Percentiles rank a stretch among this genome's conserved stretches.
Conservation (phyloP, 2,888 invertebrate species). For the Ligdia adustata region DNA sequence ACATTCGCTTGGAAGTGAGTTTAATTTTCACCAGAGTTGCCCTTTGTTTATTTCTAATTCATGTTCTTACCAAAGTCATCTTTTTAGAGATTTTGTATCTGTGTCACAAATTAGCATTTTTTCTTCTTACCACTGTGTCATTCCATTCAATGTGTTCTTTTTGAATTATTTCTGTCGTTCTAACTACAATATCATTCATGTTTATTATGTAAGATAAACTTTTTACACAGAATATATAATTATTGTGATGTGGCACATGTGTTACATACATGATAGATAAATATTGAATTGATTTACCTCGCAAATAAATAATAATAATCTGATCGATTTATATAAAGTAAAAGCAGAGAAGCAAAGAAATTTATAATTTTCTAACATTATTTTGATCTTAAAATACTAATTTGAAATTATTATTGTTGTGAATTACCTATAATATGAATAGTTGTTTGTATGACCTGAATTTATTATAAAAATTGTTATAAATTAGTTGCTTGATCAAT, state of each 20-base stretch:
- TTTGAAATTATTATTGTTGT: background rate
- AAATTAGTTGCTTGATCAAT: background rate
- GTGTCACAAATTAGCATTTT: conserved; percentile 43
- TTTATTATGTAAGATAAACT: conserved; percentile 9
- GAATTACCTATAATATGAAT: background rate
- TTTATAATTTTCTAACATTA: too few relatives aligned
- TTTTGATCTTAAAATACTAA: background rate
- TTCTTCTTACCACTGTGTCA: conserved; percentile 53
- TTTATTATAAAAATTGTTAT: too few relatives aligned
- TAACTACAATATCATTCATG: conserved; percentile 11
- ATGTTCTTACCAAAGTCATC: conserved; percentile 48
- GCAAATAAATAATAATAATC: too few relatives aligned
- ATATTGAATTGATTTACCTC: too few relatives aligned
- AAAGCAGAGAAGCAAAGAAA: too few relatives aligned
- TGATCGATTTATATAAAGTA: too few relatives aligned
- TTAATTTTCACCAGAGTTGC: too few relatives aligned
- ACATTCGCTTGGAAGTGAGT: too few relatives aligned
- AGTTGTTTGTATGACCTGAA: background rate
- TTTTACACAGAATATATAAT: too few relatives aligned
- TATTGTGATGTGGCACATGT: too few relatives aligned
- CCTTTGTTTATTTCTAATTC: too few relatives aligned
- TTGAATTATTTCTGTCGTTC: conserved; percentile 19
- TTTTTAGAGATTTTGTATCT: conserved; percentile 7
- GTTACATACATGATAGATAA: too few relatives aligned
- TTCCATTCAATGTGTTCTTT: conserved; percentile 68